Conservation (phyloP, 1,140 invertebrate species). For the Orius insidiosus region DNA sequence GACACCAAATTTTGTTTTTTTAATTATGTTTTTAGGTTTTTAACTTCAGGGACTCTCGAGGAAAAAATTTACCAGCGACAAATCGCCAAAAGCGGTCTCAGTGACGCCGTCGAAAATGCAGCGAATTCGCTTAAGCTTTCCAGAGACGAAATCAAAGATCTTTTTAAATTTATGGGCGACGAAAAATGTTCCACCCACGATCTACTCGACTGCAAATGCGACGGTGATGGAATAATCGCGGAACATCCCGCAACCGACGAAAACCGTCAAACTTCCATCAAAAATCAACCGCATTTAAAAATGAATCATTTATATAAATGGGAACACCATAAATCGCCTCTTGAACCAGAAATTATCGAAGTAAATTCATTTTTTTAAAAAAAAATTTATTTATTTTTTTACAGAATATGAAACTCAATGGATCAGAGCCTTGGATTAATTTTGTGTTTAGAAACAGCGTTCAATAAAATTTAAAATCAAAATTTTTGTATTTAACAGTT, state of each 20-base stretch:
- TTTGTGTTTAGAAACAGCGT: no score
- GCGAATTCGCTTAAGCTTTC: conserved; percentile 30
- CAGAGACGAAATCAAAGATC: conserved; percentile 28
- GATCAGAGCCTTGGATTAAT: no score
- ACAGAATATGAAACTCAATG: no score
- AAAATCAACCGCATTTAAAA: conserved; percentile 8
- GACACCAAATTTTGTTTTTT: no score
- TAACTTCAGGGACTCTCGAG: conserved; percentile 47
- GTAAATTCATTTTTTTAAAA: no score
- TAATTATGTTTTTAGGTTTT: conserved; percentile 45
- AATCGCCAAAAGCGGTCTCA: conserved; percentile 43
- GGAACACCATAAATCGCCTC: conserved; percentile 20
- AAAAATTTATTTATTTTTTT: no score
- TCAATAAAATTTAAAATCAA: no score
- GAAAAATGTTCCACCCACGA: conserved; percentile 18
- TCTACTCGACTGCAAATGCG: conserved; percentile 19
- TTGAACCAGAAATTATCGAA: no score
- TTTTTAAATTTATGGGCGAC: conserved; percentile 18
- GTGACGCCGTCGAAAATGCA: conserved; percentile 40
- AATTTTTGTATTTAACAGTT: no score
- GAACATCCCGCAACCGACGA: not conserved
- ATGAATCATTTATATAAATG: conserved; percentile 22
- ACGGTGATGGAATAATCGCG: conserved; percentile 17
- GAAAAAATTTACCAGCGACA: conserved; percentile 59
- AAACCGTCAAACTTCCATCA: conserved; percentile 3